Evolutionary conservation across 53 echinoderm and acorn worm species (phyloP), one percentile per base, ranked within the genome.

Genomic region (Apostichopus leukothele): DNA sequence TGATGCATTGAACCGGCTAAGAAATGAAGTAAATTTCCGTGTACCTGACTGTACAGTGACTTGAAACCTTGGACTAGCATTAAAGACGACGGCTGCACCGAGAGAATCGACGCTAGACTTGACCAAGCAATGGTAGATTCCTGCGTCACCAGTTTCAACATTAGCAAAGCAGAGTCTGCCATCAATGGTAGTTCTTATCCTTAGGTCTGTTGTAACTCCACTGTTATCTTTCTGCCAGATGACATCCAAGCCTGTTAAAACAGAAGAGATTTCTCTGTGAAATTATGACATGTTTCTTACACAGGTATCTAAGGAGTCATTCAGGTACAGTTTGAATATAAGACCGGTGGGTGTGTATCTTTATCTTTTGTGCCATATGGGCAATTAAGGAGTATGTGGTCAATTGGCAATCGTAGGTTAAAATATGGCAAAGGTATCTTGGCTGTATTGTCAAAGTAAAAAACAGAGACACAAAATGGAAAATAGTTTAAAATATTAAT

Each of bases 111-210:
- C 60, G 75, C 23, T 83, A 81, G 91, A 90, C n/a, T 60, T 84
- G 2, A 90, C 90, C 7, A 67, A 71, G 74, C 95, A 95, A 22
- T 79, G 27, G 74, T 95, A 95, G 11, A 7, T 18, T 3, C 93
- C 95, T 7, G 59, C 63, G 53, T 95, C 89, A 1, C 1, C 7
- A 10, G 66, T 16, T 51, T 22, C 19, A 9, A 93, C 89, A 52
- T 86, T 89, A n/a, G 93, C 84, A 60, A 90, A 95, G 87, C 93
- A 95, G 9, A 95, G 92, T 5, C 75, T 76, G 9, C 95, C 95
- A 86, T 95, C 91, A 4, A 14, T 50, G 27, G 91, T 54, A 1
- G 77, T 76, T 18, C 89, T 86, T 0, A 75, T 18, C 11, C 91
- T 79, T 18, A 5, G 13, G 18, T 22, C 73, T n/a, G 9, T 60